These are phyloP conservation scores for Poeciliopsis turrubarensis DNA, from an alignment of 2,113 vertebrate genomes.

Conservation along the genomic window DNA sequence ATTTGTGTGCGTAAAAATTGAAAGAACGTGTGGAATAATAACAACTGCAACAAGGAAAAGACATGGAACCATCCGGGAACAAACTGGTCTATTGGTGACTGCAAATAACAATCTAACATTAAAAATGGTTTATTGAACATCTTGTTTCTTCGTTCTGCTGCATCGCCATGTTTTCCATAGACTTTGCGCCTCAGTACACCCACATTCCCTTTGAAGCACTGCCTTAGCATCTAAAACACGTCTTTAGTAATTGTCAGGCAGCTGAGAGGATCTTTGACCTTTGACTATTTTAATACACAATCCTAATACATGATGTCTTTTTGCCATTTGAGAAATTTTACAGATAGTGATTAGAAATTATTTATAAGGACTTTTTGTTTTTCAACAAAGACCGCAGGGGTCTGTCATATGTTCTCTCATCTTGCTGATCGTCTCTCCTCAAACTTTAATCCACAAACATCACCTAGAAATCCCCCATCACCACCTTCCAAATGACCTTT, in stretches of 20 bases:
- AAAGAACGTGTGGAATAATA: neutral
- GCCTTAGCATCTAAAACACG: no score
- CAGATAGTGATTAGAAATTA: neutral
- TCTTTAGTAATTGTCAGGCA: neutral
- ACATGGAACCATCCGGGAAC: neutral
- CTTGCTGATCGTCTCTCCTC: constrained; percentile 40
- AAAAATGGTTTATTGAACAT: neutral
- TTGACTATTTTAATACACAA: neutral
- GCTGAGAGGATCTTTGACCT: neutral
- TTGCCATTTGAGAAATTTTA: neutral
- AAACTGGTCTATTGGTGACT: neutral
- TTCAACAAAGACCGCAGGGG: constrained; percentile 6
- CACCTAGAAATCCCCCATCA: constrained; percentile 47
- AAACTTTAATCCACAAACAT: constrained; percentile 76
- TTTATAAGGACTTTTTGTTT: neutral
- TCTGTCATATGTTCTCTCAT: constrained; percentile 22
- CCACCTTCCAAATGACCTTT: constrained; percentile 41
- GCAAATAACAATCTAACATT: neutral
- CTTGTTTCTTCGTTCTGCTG: neutral
- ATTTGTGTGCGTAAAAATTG: neutral
- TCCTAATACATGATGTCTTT: neutral
- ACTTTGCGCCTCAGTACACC: neutral
- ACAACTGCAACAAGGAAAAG: neutral
- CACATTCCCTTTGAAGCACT: neutral
- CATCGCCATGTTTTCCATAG: neutral